Evolutionary conservation across 1,140 invertebrate species (phyloP), one percentile per base, ranked within the genome.

Genomic region (Leptoteleia sp.): DNA sequence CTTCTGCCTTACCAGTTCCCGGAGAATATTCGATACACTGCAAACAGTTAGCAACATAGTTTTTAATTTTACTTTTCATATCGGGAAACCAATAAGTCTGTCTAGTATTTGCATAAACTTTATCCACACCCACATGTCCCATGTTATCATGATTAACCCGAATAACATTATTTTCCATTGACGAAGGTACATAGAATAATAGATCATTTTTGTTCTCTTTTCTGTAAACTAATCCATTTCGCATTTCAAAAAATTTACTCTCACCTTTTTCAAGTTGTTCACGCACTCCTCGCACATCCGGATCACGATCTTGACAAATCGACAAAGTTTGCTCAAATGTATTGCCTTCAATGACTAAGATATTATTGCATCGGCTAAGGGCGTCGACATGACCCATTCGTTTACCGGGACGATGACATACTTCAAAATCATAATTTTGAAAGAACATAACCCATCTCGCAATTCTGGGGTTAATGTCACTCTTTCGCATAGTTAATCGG

Each of bases 401-500:
- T n/a, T 37, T 5, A 0, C 62, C 47, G 1, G 62, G 9, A 1
- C 62, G 25, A 11, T 67, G 40, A 0, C 37, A 29, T 7, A 67
- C 31, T 25, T 43, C 48, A 16, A 29, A 35, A 25, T 67, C 13
- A 9, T 19, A 67, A 1, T 45, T 12, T 22, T 67, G 48, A 4
- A 67, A n/a, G 1, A 33, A 13, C 27, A 67, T 22, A 3, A 38
- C 48, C 48, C 62, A 67, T 6, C 62, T 7, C 3, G 62, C 1
- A 0, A 65, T 52, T 8, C 47, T 35, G 4, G 45, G 61, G 11
- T 65, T 50, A 3, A 65, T 13, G 7, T 52, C 12, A 0, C 1
- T 8, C 11, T 65, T 65, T 12, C 11, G 55, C 8, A 61, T 7
- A 0, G 55, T 59, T 0, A 59, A 13, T 4, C 67, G 12, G 27